Conservation (phyloP, 92 coral and sea anemone genomes). For the Umimayanthus kanabou region DNA sequence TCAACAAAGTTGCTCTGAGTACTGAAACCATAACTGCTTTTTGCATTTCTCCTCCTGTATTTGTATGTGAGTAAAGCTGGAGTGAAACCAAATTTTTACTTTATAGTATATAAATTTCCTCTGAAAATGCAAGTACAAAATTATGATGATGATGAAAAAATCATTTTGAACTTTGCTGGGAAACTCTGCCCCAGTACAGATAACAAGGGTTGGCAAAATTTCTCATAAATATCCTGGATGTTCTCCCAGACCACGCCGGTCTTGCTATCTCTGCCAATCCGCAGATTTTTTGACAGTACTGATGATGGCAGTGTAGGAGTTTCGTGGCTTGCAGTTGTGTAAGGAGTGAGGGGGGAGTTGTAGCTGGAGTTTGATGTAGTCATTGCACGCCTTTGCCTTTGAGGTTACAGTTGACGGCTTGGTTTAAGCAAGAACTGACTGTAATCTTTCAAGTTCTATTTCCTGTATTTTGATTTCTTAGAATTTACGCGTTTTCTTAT, state of each 20-base stretch:
- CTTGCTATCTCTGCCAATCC: constrained; percentile 15
- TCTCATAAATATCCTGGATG: constrained; percentile 25
- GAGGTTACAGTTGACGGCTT: neutral
- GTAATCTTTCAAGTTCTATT: constrained; percentile 12
- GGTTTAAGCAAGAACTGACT: constrained; percentile 13
- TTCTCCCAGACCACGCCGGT: neutral
- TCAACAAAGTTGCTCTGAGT: neutral
- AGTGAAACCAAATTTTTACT: neutral
- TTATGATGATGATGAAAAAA: too few relatives aligned
- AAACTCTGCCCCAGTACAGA: constrained; percentile 24
- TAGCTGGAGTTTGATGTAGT: neutral
- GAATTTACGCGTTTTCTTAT: neutral
- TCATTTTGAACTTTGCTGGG: neutral
- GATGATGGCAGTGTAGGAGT: neutral
- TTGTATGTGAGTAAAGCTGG: neutral
- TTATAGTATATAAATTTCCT: too few relatives aligned
- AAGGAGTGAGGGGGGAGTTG: constrained; percentile 15
- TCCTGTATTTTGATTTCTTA: constrained; percentile 2
- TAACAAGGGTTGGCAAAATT: neutral
- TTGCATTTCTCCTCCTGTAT: neutral
- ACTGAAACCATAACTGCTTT: neutral
- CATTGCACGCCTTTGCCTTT: constrained; percentile 16
- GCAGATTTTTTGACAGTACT: neutral
- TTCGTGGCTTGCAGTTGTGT: constrained; percentile 14
- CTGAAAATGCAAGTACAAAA: too few relatives aligned